A percentile compares a stretch with the other conserved stretches of the same genome.
Conservation (phyloP, 2,888 invertebrate species). For the Eupeodes latifasciatus region DNA sequence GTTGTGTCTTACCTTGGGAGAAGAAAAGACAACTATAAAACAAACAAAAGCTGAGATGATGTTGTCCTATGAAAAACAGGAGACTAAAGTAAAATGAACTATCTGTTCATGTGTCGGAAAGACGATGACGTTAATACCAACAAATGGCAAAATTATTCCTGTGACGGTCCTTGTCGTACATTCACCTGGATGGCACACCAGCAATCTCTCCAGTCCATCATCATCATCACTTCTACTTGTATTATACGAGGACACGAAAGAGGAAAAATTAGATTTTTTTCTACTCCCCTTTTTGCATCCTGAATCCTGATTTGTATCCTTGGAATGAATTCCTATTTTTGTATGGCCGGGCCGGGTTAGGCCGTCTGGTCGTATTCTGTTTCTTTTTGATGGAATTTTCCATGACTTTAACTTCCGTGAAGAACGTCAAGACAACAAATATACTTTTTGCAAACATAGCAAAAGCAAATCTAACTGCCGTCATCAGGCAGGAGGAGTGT, state of each 20-base stretch:
- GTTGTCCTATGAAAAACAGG: neutral
- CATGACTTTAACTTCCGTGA: slow-evolving; percentile 64
- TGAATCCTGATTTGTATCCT: slow-evolving; percentile 40
- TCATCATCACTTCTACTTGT: slow-evolving; percentile 5
- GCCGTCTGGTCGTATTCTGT: slow-evolving; percentile 49
- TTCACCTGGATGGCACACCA: slow-evolving; percentile 27
- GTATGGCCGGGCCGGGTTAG: neutral
- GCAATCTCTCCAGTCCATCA: slow-evolving; percentile 29
- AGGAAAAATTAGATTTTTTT: slow-evolving; percentile 29
- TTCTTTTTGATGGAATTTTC: slow-evolving; percentile 39
- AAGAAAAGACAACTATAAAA: slow-evolving; percentile 3
- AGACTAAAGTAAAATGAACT: neutral
- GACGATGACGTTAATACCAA: slow-evolving; percentile 27
- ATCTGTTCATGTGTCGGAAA: slow-evolving; percentile 21
- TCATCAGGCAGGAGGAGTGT: slow-evolving; percentile 64
- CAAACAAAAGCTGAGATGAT: slow-evolving; percentile 8
- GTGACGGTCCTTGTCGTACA: slow-evolving; percentile 25
- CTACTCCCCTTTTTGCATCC: slow-evolving; percentile 24
- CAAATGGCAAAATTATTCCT: slow-evolving; percentile 33
- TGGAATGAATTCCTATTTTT: slow-evolving; percentile 33
- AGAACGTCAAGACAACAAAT: slow-evolving; percentile 21
- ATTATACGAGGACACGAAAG: slow-evolving; percentile 10
- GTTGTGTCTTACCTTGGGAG: slow-evolving; percentile 26
- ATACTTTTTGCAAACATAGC: slow-evolving; percentile 59
- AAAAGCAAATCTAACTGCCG: slow-evolving; percentile 65